These are phyloP conservation scores for Tachystola acroxantha DNA, from an alignment of 2,888 invertebrate genomes.

Conservation along the genomic window DNA sequence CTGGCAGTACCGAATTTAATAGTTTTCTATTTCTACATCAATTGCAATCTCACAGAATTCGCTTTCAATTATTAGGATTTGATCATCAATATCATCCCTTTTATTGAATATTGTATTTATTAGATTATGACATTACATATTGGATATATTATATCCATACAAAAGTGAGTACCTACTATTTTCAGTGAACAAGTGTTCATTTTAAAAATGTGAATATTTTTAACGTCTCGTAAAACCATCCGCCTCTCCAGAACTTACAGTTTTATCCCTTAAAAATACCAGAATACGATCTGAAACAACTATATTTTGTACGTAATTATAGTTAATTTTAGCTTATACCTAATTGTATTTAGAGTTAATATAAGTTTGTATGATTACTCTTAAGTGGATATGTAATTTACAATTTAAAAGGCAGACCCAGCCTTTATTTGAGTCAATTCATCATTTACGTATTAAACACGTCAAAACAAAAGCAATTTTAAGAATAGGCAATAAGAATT, in stretches of 20 bases:
- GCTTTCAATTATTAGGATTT: slow-evolving; percentile 56
- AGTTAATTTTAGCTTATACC: slow-evolving; percentile 55
- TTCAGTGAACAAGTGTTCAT: slow-evolving; percentile 4
- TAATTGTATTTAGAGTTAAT: slow-evolving; percentile 42
- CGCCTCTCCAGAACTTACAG: slow-evolving; percentile 28
- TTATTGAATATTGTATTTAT: slow-evolving; percentile 23
- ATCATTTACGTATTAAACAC: slow-evolving; percentile 44
- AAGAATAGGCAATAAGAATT: slow-evolving; percentile 49
- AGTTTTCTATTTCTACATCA: slow-evolving; percentile 16
- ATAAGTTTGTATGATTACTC: slow-evolving; percentile 58
- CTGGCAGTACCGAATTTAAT: slow-evolving; percentile 5
- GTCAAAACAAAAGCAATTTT: slow-evolving; percentile 61
- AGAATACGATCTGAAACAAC: slow-evolving; percentile 49
- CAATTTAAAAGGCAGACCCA: slow-evolving; percentile 24
- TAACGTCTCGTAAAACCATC: slow-evolving; percentile 21
- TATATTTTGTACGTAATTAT: slow-evolving; percentile 64
- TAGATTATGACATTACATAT: slow-evolving; percentile 19
- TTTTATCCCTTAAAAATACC: slow-evolving; percentile 22
- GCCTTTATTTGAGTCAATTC: slow-evolving; percentile 63
- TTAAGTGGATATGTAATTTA: slow-evolving; percentile 36
- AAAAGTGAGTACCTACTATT: slow-evolving; percentile 7
- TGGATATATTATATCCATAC: slow-evolving; percentile 18
- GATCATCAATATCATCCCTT: slow-evolving; percentile 24
- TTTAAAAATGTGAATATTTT: slow-evolving; percentile 9
- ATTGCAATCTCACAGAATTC: slow-evolving; percentile 45